Evolutionary conservation across 2,113 vertebrate species (phyloP).

Genomic region (Malurus alboscapulatus): DNA sequence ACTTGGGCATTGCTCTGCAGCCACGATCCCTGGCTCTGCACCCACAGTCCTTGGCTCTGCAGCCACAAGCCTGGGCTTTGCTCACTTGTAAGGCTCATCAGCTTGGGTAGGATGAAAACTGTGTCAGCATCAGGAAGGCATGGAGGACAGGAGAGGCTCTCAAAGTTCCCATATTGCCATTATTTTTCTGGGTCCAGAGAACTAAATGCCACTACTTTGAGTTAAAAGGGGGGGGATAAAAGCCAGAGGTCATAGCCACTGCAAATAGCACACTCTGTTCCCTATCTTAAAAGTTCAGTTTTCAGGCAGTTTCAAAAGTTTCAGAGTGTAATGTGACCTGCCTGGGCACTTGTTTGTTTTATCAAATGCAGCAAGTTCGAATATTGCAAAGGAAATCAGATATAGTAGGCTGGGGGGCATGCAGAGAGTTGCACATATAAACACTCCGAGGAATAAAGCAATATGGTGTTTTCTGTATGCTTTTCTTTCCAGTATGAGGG

Average conservation of each 20-base stretch:
- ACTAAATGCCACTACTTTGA: background rate
- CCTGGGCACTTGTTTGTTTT: constrained; percentile 52
- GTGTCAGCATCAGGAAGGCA: background rate
- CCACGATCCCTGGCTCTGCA: background rate
- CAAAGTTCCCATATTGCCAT: background rate
- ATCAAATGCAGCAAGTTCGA: constrained; percentile 4
- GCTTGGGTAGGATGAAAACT: background rate
- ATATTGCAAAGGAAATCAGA: constrained; percentile 33
- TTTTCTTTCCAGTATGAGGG: constrained; percentile 27
- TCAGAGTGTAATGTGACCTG: constrained; percentile 15
- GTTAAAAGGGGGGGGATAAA: background rate
- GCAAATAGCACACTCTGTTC: background rate
- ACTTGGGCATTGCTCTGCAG: background rate
- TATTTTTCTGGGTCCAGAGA: background rate
- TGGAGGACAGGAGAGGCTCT: background rate
- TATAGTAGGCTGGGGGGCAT: background rate
- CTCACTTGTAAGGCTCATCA: background rate
- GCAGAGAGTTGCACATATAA: background rate
- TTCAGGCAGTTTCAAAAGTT: constrained; percentile 38
- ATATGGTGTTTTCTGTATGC: background rate
- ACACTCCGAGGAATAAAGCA: background rate
- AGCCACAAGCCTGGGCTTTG: background rate
- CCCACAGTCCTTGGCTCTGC: background rate
- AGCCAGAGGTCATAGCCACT: background rate
- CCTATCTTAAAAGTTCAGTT: background rate